These are phyloP conservation scores for Tyria jacobaeae DNA, from an alignment of 2,888 invertebrate genomes.

Conservation along the genomic window DNA sequence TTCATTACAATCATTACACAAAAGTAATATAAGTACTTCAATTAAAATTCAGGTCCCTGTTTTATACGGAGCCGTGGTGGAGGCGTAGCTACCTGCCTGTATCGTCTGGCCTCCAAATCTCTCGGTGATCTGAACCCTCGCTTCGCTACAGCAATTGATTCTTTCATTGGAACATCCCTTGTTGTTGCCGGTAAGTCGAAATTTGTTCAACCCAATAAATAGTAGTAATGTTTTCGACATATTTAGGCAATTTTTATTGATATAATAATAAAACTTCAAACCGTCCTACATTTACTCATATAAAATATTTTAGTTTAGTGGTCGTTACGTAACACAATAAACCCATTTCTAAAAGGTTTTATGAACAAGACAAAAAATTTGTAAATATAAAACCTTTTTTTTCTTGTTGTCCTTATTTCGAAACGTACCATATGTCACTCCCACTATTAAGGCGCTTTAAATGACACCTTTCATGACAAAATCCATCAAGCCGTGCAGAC, in stretches of 20 bases:
- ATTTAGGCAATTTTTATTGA: too few species aligned
- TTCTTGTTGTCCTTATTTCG: too few species aligned
- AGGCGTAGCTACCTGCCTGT: conserved; percentile 92
- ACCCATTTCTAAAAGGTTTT: neutral
- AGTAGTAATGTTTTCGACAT: too few species aligned
- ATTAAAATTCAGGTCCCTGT: conserved; percentile 88
- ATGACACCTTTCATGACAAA: too few species aligned
- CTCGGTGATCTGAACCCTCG: conserved; percentile 90
- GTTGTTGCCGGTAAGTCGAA: conserved; percentile 91
- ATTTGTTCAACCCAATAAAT: conserved; percentile 3
- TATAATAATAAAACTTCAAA: neutral
- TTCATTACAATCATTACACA: too few species aligned
- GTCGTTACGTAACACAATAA: neutral
- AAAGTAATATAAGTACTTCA: neutral
- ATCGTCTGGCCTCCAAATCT: conserved; percentile 91
- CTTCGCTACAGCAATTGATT: conserved; percentile 90
- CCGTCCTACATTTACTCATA: neutral
- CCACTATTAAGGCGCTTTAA: too few species aligned
- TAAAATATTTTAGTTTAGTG: neutral
- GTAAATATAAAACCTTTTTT: too few species aligned
- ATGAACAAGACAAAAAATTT: too few species aligned
- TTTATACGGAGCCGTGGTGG: conserved; percentile 91
- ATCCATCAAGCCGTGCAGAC: too few species aligned
- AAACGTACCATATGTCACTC: too few species aligned
- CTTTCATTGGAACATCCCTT: conserved; percentile 93